phyloP scores from a whole-genome alignment of 2,797 vertebrate species.

The Pogoniulus pusillus region DNA sequence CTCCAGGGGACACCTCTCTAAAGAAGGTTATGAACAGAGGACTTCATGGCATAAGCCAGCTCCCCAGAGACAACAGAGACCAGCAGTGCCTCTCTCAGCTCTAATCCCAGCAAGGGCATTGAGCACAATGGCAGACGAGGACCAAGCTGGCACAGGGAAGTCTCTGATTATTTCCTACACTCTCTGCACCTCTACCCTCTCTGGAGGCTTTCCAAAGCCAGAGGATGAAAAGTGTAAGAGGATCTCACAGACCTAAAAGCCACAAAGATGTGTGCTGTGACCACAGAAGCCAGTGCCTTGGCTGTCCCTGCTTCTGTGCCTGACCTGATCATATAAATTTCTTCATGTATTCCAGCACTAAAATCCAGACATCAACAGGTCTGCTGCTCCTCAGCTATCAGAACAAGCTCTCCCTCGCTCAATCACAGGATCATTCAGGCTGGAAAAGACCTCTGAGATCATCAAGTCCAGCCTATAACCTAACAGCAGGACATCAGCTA shows the following conservation, averaged over 20 bases:
- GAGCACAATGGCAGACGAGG: neutral
- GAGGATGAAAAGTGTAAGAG: fast-evolving
- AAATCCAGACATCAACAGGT: too few relatives aligned
- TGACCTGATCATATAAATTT: neutral
- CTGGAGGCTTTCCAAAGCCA: neutral
- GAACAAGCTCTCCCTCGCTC: neutral
- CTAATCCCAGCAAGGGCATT: neutral
- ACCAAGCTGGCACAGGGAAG: fast-evolving
- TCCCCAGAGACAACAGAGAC: neutral
- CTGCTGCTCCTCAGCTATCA: neutral
- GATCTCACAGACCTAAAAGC: neutral
- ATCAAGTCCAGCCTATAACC: too few relatives aligned
- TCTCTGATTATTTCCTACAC: neutral
- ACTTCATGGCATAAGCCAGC: neutral
- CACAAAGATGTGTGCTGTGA: neutral
- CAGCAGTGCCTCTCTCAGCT: neutral
- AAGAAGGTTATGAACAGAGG: neutral
- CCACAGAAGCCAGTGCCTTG: neutral
- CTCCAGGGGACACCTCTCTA: neutral
- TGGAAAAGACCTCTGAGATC: too few relatives aligned
- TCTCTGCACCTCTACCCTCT: neutral
- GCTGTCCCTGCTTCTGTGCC: neutral
- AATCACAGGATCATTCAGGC: too few relatives aligned
- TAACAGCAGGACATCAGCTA: too few relatives aligned
- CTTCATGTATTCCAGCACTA: fast-evolving